A percentile compares a stretch with the other conserved stretches of the same genome.
These are phyloP conservation scores for Cetonia aurata DNA, from an alignment of 2,888 invertebrate genomes.

Conservation along the genomic window DNA sequence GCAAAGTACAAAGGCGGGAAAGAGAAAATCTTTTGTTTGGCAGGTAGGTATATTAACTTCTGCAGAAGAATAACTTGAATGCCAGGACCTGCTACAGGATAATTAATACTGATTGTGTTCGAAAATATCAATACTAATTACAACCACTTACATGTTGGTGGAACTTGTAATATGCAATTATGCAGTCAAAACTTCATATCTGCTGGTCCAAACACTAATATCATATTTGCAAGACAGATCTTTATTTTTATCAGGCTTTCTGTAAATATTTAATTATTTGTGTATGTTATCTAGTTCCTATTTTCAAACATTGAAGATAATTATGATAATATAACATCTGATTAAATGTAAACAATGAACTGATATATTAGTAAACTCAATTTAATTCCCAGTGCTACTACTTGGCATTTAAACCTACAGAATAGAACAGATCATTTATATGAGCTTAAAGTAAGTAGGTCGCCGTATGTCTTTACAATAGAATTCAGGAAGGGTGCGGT, in stretches of 20 bases:
- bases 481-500: constrained; percentile 64
- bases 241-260: too few species aligned
- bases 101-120: background rate
- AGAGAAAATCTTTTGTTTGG: constrained; percentile 47
- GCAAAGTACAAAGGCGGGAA: constrained; percentile 44
- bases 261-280: constrained; percentile 7
- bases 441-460: constrained; percentile 57
- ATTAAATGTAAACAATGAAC: constrained; percentile 24
- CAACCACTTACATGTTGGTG: constrained; percentile 1
- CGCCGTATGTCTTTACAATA: constrained; percentile 59
- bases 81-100: background rate
- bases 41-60: constrained; percentile 42
- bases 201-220: too few species aligned
- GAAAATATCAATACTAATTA: background rate
- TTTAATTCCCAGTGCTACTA: background rate
- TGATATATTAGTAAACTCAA: constrained; percentile 9
- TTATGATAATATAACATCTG: constrained; percentile 12
- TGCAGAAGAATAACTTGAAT: constrained; percentile 4
- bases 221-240: too few species aligned
- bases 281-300: constrained; percentile 7
- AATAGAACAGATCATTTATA: constrained; percentile 27
- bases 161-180: too few species aligned
- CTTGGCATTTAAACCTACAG: constrained; percentile 30
- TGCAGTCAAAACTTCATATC: too few species aligned
- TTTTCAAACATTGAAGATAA: constrained; percentile 4